A percentile compares a stretch with the other conserved stretches of the same genome.
Conservation (phyloP, 2,888 invertebrate species). For the Pherbina coryleti region DNA sequence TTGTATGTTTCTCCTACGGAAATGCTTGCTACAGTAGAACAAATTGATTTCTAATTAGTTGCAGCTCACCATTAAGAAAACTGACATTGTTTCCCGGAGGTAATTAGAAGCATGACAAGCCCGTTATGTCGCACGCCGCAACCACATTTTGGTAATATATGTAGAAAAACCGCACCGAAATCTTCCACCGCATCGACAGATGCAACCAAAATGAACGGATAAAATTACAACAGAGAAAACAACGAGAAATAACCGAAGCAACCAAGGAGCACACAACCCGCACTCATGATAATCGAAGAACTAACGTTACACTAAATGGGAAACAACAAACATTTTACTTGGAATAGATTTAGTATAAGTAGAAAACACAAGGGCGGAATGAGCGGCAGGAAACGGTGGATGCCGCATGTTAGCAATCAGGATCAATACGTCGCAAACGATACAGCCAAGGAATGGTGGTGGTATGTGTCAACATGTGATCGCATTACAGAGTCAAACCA, state of each 20-base stretch:
- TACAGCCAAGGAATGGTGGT: not conserved
- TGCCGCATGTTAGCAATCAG: conserved; percentile 15
- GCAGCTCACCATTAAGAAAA: conserved; percentile 59
- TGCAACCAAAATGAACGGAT: conserved; percentile 47
- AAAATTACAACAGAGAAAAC: conserved; percentile 16
- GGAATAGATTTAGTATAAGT: not conserved
- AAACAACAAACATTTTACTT: not conserved
- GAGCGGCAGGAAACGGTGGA: not conserved
- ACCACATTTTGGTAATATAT: conserved; percentile 8
- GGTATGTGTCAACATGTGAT: conserved; percentile 33
- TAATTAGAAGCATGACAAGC: conserved; percentile 32
- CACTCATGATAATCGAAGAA: not conserved
- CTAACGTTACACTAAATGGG: not conserved
- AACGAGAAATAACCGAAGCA: not conserved
- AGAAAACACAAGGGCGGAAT: not conserved
- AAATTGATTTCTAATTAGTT: conserved; percentile 68
- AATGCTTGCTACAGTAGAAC: conserved; percentile 42
- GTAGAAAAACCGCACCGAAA: conserved; percentile 35
- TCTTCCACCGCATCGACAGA: conserved; percentile 51
- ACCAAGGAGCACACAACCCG: not conserved
- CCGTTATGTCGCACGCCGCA: conserved; percentile 43
- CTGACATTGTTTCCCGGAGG: conserved; percentile 39
- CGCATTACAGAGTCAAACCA: conserved; percentile 7
- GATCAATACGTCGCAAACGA: conserved; percentile 11
- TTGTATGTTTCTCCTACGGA: not conserved